These are phyloP conservation scores for Lepidocolaptes lacrymiger DNA, from an alignment of 2,797 vertebrate genomes.

Conservation along the genomic window DNA sequence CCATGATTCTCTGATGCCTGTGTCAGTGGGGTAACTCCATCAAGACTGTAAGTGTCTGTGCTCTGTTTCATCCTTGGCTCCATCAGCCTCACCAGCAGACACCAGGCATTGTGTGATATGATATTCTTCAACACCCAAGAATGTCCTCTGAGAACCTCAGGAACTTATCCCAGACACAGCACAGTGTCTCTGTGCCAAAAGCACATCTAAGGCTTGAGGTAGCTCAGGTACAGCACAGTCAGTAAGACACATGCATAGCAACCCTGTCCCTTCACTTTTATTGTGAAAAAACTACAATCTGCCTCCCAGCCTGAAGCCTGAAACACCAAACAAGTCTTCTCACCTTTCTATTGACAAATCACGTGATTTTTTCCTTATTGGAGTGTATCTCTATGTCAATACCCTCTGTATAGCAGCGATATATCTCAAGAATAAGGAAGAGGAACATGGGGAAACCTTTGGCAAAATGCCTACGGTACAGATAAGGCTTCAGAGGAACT, in stretches of 20 bases:
- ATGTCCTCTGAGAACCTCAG: neutral
- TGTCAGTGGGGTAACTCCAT: neutral
- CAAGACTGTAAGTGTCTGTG: rapidly evolving
- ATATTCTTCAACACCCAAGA: neutral
- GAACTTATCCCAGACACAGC: neutral
- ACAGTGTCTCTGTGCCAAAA: rapidly evolving
- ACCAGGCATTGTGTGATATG: neutral
- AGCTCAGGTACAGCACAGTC: neutral
- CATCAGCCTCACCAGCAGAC: neutral
- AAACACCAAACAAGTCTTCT: neutral
- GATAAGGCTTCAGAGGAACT: neutral
- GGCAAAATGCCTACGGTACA: neutral
- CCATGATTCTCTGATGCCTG: neutral
- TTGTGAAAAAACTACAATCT: neutral
- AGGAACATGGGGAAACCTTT: neutral
- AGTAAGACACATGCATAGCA: neutral
- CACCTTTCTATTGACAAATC: neutral
- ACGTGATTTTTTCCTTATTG: neutral
- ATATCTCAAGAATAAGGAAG: neutral
- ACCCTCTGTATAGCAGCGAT: neutral
- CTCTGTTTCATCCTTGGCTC: neutral
- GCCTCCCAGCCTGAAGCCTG: neutral
- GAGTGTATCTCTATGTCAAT: neutral
- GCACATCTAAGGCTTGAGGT: neutral
- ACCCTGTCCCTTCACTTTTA: neutral